These are phyloP conservation scores for Gnathonemus longibarbis DNA, from an alignment of 2,113 vertebrate species.

Conservation along the genomic window DNA sequence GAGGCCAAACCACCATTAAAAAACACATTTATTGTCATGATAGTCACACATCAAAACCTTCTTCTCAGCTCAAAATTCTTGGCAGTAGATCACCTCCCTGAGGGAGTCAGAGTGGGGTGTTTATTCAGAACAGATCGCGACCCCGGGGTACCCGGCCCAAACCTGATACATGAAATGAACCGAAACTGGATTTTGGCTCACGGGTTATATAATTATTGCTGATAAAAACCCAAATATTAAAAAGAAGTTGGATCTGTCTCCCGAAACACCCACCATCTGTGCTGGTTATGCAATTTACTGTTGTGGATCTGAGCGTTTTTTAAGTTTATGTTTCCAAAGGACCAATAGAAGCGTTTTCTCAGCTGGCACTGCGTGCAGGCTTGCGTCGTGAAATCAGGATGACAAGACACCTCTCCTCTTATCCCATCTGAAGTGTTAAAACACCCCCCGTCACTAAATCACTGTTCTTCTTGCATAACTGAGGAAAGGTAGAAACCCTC, in stretches of 20 bases:
- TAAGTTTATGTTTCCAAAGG: not conserved
- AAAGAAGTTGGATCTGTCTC: not conserved
- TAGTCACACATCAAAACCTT: conserved; percentile 3
- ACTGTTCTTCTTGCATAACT: not conserved
- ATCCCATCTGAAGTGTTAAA: conserved; percentile 12
- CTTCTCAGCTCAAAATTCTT: not conserved
- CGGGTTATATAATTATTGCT: not conserved
- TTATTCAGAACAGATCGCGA: not conserved
- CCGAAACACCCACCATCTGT: conserved; percentile 13
- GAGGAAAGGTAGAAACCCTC: not conserved
- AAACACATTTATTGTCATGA: not conserved
- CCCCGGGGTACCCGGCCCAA: not conserved
- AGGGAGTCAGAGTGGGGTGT: not conserved
- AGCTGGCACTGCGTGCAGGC: not conserved
- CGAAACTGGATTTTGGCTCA: not conserved
- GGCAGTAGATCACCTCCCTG: not conserved
- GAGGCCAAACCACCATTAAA: not conserved
- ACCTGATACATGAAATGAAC: not conserved
- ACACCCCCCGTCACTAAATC: not conserved
- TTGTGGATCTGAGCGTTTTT: not conserved
- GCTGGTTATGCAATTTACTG: conserved; percentile 13
- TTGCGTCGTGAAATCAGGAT: not conserved
- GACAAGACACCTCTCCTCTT: conserved; percentile 1
- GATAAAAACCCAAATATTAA: not conserved
- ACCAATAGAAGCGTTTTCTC: not conserved